phyloP scores from a whole-genome alignment of 2,113 vertebrate genomes.

The Macquaria ambigua region DNA sequence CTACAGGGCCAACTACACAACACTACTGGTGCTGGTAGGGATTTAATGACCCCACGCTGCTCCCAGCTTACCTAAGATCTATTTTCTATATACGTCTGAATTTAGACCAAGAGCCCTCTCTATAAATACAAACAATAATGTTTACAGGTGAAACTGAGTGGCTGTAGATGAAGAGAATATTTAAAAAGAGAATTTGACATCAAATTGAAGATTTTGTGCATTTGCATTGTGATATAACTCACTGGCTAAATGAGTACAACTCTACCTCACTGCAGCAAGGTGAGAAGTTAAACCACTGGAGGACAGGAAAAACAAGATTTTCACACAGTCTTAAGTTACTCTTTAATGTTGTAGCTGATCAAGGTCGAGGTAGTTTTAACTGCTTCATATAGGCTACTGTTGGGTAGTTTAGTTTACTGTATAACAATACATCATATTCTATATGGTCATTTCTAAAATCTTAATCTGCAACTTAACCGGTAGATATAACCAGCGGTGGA shows the following conservation, averaged over 20 bases:
- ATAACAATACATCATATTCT: not conserved
- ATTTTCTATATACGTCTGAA: too few species aligned
- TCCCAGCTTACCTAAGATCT: too few species aligned
- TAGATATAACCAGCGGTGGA: not conserved
- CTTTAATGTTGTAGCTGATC: not conserved
- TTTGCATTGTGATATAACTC: too few species aligned
- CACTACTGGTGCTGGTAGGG: too few species aligned
- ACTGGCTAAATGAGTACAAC: too few species aligned
- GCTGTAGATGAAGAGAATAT: too few species aligned
- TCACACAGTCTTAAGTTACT: not conserved
- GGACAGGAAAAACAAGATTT: not conserved
- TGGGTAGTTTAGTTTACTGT: not conserved
- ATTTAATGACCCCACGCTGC: too few species aligned
- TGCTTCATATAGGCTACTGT: too few species aligned
- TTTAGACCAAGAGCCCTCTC: not conserved
- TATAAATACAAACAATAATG: not conserved
- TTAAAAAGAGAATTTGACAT: not conserved
- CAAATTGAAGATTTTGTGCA: not conserved
- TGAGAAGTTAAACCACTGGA: too few species aligned
- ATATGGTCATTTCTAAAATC: not conserved
- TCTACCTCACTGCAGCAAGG: too few species aligned
- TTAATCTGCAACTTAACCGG: not conserved
- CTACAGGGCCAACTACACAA: not conserved
- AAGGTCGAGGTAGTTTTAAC: not conserved
- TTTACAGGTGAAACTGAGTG: not conserved